These are phyloP conservation scores for Xyliphius kryptos DNA, from an alignment of 2,113 vertebrate species.

Conservation along the genomic window DNA sequence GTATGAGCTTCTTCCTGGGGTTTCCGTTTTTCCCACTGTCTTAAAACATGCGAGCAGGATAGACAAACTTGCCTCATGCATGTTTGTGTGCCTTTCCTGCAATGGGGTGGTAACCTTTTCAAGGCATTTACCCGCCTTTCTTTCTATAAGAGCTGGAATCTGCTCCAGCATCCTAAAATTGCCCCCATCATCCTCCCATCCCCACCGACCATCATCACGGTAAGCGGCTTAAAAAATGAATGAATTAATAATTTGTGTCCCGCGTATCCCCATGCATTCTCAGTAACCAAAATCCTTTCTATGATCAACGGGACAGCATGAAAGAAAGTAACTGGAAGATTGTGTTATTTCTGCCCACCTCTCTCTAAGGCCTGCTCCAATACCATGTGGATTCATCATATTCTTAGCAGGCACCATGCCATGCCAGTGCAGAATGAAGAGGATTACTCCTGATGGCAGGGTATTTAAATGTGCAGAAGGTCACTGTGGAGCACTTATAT, in stretches of 20 bases:
- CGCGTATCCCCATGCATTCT: slow-evolving; percentile 14
- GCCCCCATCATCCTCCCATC: no score
- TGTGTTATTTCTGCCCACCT: slow-evolving; percentile 18
- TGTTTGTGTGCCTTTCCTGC: no score
- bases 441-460: slow-evolving; percentile 62
- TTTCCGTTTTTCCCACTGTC: no score
- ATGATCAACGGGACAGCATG: slow-evolving; percentile 24
- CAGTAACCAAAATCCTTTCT: slow-evolving; percentile 39
- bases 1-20: no score
- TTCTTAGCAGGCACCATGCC: slow-evolving; percentile 51
- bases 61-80: no score
- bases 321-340: slow-evolving; percentile 33
- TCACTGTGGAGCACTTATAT: slow-evolving; percentile 55
- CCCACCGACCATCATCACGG: no score
- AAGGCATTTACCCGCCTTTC: no score
- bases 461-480: slow-evolving; percentile 63
- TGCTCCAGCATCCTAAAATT: no score
- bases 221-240: no score
- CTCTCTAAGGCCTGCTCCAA: slow-evolving; percentile 23
- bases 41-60: no score
- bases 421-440: slow-evolving; percentile 50
- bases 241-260: slow-evolving; percentile 29
- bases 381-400: slow-evolving; percentile 44
- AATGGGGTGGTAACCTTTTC: no score
- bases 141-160: no score